Base-by-base conservation (phyloP, 2,113 vertebrate genomes). In the Dromiciops gliroides region DNA sequence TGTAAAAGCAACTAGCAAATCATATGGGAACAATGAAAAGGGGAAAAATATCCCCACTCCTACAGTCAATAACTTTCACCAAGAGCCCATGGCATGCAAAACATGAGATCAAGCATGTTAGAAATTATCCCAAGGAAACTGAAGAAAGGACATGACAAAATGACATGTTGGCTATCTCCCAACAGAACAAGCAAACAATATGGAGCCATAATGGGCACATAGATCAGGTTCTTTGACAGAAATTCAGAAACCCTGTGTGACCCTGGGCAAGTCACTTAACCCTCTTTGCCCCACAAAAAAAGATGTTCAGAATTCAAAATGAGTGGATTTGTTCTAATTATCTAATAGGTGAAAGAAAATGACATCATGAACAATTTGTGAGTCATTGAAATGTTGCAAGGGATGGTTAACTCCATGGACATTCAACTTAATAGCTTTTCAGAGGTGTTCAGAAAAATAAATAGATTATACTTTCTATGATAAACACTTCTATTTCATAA, bases 91-190 rank as follows among this genome's bases (percentile, higher is more conserved):
- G 90, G 49, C 91, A 90, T 5, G 91, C 44, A 94, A 93, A 91
- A 47, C 19, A 83, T n/a, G 3, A 94, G 90, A 97, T 83, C 19
- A 44, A 95, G 89, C 3, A 60, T 10, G 48, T 11, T 26, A 3
- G 90, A 95, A 48, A 24, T 47, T 49, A 49, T 83, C 8, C 47
- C 31, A 37, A 93, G 19, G 10, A 10, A 94, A 92, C 51, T 56
- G 88, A 56, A 96, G 89, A 93, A 49, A 94, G 50, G 23, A 95
- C 92, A 93, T 2, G 3, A 56, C 31, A 90, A 92, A 96, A 60
- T 56, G 83, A 92, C 91, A 94, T 48, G 92, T 67, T 50, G 52
- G 92, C 14, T 60, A 83, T 67, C 91, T 95, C 60, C 60, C 10
- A 49, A 48, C 28, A 92, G 19, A 7, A 44, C 22, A 83, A 83